Evolutionary conservation across 2,113 vertebrate species (phyloP), one percentile per base, ranked within the genome.

Genomic region (Aldabrachelys gigantea): DNA sequence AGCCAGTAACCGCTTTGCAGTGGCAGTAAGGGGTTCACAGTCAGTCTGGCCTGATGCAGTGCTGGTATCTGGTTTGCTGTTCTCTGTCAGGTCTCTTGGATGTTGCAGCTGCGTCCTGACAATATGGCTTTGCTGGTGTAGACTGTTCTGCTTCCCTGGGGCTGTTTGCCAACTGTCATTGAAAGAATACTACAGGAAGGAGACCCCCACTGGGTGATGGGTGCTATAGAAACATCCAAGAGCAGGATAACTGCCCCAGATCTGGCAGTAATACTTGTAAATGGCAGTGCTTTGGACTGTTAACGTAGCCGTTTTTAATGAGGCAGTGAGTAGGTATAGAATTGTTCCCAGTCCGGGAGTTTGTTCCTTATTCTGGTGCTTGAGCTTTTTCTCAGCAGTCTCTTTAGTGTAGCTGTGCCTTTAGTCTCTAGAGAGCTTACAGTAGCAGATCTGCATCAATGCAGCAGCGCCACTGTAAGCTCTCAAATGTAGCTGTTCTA

Each of bases 61-160:
- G 2, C 62, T 80, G 21, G 72, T 44, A 41, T 87, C 50, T 19
- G 41, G 3, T 57, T 7, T 7, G 41, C 41, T 84, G 17, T 29
- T 84, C 27, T 41, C 25, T 10, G 52, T 27, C 84, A 24, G 65
- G 25, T 86, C 49, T 44, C 9, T 69, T 19, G 0, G 0, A 1
- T 2, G 3, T 13, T 1, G 1, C 21, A 4, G 49, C 13, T 38
- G 44, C 6, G 27, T 41, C 22, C 44, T 57, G 35, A 44, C 59
- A 31, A 21, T 25, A 65, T 41, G 4, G 41, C 41, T 8, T 82
- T 0, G 0, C 19, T 80, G 78, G 54, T 78, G 59, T 27, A 62
- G 57, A 80, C 83, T 78, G 44, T 21, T 56, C 4, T 76, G 80
- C 10, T 83, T 87, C 62, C 84, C 24, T 17, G n/a, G 11, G n/a